Evolutionary conservation across 2,797 vertebrate genomes (phyloP).

Genomic region (Antennarius maculatus): DNA sequence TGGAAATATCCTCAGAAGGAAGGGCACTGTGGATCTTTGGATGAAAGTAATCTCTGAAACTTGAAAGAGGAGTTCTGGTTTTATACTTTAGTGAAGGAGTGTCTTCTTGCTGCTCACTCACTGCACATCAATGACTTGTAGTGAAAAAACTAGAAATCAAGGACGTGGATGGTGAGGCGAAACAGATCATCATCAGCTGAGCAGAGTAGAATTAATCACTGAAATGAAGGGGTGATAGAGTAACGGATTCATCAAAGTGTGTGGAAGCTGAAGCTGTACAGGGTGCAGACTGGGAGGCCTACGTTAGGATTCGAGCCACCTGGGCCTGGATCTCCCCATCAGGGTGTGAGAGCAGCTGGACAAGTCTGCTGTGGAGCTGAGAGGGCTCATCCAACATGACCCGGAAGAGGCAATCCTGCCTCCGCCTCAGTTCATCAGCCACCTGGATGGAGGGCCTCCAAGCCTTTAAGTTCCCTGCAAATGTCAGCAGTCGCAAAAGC

Average conservation of each 20-base stretch:
- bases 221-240: constrained; percentile 14
- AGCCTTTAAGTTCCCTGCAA: constrained; percentile 88
- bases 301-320: constrained; percentile 86
- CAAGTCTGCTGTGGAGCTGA: constrained; percentile 85
- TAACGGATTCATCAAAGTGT: constrained; percentile 2
- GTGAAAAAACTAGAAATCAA: constrained; percentile 16
- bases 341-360: constrained; percentile 83
- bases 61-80: constrained; percentile 28
- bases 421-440: constrained; percentile 70
- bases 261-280: constrained; percentile 38
- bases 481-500: constrained; percentile 86
- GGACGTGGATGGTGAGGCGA: constrained; percentile 21
- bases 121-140: constrained; percentile 11
- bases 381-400: constrained; percentile 84
- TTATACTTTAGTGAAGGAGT: constrained; percentile 18
- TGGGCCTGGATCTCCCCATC: constrained; percentile 88
- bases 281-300: constrained; percentile 31
- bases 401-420: constrained; percentile 85
- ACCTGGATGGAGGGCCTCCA: constrained; percentile 75
- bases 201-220: constrained; percentile 22
- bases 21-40: constrained; percentile 49
- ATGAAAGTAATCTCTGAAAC: constrained; percentile 33
- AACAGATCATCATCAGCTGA: constrained; percentile 12
- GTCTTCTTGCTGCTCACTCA: constrained; percentile 23
- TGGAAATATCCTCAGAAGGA: constrained; percentile 60